Base-by-base conservation (phyloP, 2,797 vertebrate species). In the Clamator glandarius region DNA sequence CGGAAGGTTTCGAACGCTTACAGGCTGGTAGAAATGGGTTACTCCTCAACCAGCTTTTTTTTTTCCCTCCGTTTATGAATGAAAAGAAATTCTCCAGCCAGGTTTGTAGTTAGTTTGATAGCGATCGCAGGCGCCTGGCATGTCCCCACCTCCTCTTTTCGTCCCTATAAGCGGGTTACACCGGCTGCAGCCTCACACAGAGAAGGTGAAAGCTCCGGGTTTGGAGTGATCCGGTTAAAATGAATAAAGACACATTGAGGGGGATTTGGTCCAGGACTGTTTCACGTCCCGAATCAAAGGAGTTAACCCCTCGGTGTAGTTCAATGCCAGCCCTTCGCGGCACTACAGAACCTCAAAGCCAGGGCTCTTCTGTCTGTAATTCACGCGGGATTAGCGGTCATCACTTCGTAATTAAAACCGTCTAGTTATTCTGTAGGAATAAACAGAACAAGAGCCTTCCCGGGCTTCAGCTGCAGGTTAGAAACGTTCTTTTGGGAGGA, bases 21-120 rank as follows among this genome's bases (percentile, higher is more conserved):
- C 96, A 93, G 97, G 95, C 95, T 97, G 97, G 97, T 93, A 96
- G 93, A 95, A 92, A 97, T 94, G 82, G 50, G 87, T 89, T 39
- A 50, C 69, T 94, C 74, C 89, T 62, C 57, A 2, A 21, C 59
- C 62, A 8, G 9, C 31, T 31, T 54, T 31, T 18, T 18, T 8
- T 16, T 51, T 63, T 21, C 73, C 10, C 44, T 19, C 15, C 4
- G 2, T 4, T 91, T 67, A 35, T 76, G 86, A 93, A 79, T 21
- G 80, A 58, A 84, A 70, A 5, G 12, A 68, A 95, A 67, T 67
- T 48, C 77, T 69, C 17, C 2, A 50, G 23, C 17, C 20, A 18
- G 13, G 24, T 19, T 70, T 89, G 85, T 92, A 63, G 72, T 81
- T 12, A 55, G 51, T 24, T 76, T 31, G 15, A 0, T 28, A 42